Conservation (phyloP, 2,113 vertebrate genomes). For the Nibea albiflora region DNA sequence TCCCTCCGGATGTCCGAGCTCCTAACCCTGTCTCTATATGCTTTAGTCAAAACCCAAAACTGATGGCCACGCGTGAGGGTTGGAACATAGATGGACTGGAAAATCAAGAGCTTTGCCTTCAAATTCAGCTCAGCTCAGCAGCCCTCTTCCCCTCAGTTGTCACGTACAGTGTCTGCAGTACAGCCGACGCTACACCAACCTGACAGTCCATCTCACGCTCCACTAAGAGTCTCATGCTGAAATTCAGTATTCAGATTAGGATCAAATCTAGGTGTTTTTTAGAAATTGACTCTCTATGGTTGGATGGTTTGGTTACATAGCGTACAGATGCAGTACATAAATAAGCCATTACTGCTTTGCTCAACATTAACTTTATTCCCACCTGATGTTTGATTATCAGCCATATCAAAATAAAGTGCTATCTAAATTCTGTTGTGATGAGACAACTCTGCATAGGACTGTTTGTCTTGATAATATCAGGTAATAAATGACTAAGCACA, state of each 20-base stretch:
- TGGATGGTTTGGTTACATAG: background rate
- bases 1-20: too few species aligned
- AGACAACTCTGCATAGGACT: slow-evolving; percentile 8
- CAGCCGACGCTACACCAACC: too few species aligned
- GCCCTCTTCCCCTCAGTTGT: too few species aligned
- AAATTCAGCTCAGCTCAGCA: too few species aligned
- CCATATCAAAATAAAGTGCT: slow-evolving; percentile 1
- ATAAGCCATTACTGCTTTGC: slow-evolving; percentile 1
- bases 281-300: background rate
- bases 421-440: slow-evolving; percentile 26
- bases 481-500: slow-evolving; percentile 25
- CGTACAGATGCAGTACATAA: background rate
- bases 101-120: too few species aligned
- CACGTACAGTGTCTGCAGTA: too few species aligned
- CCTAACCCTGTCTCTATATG: too few species aligned
- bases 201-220: too few species aligned
- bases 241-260: too few species aligned
- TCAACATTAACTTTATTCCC: slow-evolving; percentile 12
- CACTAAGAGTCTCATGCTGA: background rate
- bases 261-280: background rate
- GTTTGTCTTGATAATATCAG: slow-evolving; percentile 23
- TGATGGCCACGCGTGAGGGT: too few species aligned
- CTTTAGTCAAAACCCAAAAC: too few species aligned
- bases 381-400: slow-evolving; percentile 15
- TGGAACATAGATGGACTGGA: too few species aligned